Evolutionary conservation across 2,888 invertebrate species (phyloP), one percentile per base, ranked within the genome.

Genomic region (Sipha maydis): DNA sequence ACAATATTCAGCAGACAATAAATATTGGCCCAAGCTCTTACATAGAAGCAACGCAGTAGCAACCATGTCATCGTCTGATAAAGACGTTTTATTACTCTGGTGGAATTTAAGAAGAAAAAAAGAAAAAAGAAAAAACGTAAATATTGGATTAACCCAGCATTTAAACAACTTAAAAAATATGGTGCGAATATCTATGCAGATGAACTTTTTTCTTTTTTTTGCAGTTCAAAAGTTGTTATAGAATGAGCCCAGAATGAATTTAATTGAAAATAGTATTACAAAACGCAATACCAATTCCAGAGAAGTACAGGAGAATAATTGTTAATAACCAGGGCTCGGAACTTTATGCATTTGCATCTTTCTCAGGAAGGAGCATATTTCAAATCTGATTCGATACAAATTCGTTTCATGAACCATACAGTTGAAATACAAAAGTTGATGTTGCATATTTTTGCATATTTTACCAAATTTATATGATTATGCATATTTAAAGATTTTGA

Each of bases 191-290:
- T 76, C n/a, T 84, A 76, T 84, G 61, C 56, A 61, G 56, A 77
- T 76, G 75, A 76, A 84, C 76, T 83, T 77, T 38, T 38, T 69
- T 83, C 82, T n/a, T n/a, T n/a, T n/a, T 28, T 21, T 9, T 83
- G 71, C 71, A 83, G 82, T 82, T 82, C 48, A 82, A 82, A 82
- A 82, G 82, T 48, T 82, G 71, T 82, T 71, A 82, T 82, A 82
- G 82, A 82, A 69, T 82, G 82, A 82, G 82, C 82, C 82, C 69
- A 82, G 82, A 82, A 41, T 71, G 71, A 31, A 71, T 31, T 71
- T 71, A 71, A 31, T 71, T 71, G 71, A 71, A 71, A 31, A 8
- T 28, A 71, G 71, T 28, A 71, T 71, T 31, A 71, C 71, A 71
- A 71, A 71, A 71, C 71, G 71, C 1, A 14, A 71, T 71, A 71